These are phyloP conservation scores for Mya arenaria DNA, from an alignment of 1,140 invertebrate genomes.

Conservation along the genomic window DNA sequence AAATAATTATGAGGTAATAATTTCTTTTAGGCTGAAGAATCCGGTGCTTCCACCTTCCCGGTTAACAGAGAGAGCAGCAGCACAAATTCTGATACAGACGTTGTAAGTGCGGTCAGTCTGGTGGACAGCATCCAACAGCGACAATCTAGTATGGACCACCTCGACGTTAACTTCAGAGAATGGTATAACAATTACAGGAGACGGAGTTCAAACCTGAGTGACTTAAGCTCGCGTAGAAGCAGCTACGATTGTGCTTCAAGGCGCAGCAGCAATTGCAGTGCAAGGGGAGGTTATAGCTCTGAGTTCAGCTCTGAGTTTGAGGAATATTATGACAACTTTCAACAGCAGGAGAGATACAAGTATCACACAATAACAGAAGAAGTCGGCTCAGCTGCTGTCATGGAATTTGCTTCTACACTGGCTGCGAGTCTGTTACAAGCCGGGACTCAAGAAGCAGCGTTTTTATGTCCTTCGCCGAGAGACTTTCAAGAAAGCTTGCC, in stretches of 20 bases:
- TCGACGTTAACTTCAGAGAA: constrained; percentile 73
- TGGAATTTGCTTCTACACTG: constrained; percentile 70
- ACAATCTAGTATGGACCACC: constrained; percentile 59
- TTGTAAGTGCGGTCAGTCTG: too few relatives aligned
- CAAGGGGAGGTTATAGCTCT: constrained; percentile 75
- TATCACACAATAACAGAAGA: constrained; percentile 76
- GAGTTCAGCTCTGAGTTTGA: constrained; percentile 78
- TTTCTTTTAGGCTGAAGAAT: too few relatives aligned
- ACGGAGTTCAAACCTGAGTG: constrained; percentile 75
- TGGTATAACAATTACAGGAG: constrained; percentile 72
- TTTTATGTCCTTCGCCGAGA: background rate
- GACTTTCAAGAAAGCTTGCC: background rate
- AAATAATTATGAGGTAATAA: too few relatives aligned
- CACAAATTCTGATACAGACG: too few relatives aligned
- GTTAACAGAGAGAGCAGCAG: too few relatives aligned
- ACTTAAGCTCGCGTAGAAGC: constrained; percentile 72
- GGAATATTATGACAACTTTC: constrained; percentile 73
- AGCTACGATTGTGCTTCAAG: constrained; percentile 58
- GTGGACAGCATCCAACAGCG: constrained; percentile 14
- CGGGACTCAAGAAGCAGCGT: constrained; percentile 52
- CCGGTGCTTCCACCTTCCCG: too few relatives aligned
- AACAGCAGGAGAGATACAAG: constrained; percentile 61
- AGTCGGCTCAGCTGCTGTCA: constrained; percentile 49
- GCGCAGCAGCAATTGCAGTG: constrained; percentile 52
- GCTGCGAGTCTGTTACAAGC: constrained; percentile 64